These are phyloP conservation scores for Euwallacea similis DNA, from an alignment of 1,140 invertebrate genomes.

Conservation along the genomic window DNA sequence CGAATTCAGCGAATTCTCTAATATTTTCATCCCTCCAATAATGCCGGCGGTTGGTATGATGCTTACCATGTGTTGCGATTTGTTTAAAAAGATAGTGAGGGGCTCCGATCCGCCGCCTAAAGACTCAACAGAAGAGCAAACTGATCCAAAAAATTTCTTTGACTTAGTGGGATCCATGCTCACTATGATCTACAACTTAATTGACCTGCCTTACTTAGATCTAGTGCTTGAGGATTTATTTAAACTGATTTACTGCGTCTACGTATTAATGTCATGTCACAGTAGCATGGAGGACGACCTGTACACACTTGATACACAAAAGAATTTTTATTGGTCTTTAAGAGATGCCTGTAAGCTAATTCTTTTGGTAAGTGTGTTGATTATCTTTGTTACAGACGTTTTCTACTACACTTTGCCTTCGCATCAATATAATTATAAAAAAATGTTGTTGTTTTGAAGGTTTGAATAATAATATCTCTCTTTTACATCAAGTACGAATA, in stretches of 20 bases:
- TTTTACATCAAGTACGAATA: no score
- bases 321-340: conserved; percentile 12
- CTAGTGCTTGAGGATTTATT: conserved; percentile 32
- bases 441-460: not conserved
- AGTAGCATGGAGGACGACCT: conserved; percentile 25
- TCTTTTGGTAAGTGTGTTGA: conserved; percentile 17
- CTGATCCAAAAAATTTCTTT: conserved; percentile 23
- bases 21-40: conserved; percentile 20
- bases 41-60: conserved; percentile 28
- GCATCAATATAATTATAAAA: not conserved
- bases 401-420: not conserved
- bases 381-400: not conserved
- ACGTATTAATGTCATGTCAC: conserved; percentile 33
- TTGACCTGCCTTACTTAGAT: conserved; percentile 31
- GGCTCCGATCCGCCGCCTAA: conserved; percentile 2
- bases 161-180: conserved; percentile 17
- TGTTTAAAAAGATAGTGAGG: conserved; percentile 26
- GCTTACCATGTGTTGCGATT: conserved; percentile 23
- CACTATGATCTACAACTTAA: conserved; percentile 15
- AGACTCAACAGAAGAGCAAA: conserved; percentile 10
- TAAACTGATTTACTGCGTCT: conserved; percentile 33
- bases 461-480: no score
- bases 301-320: conserved; percentile 7
- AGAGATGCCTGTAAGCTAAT: conserved; percentile 16
- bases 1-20: conserved; percentile 11